Percentiles rank a stretch among this genome's conserved stretches.
phyloP scores from a whole-genome alignment of 2,888 invertebrate genomes.

The Chalcosyrphus nemorum region DNA sequence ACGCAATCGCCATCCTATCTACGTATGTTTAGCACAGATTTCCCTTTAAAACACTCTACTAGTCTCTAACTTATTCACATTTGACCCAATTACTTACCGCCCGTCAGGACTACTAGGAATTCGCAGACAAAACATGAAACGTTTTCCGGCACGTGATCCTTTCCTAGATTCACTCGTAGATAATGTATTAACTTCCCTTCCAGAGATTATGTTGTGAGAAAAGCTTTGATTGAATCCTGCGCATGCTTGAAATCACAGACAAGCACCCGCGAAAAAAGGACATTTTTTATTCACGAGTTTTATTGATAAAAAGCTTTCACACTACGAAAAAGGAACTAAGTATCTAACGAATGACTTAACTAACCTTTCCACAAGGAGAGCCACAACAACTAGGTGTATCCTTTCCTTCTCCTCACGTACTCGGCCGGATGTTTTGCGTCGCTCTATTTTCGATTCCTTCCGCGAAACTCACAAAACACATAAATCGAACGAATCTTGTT shows the following conservation, averaged over 20 bases:
- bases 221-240: slow-evolving; percentile 44
- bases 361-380: slow-evolving; percentile 66
- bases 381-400: slow-evolving; percentile 63
- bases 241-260: slow-evolving; percentile 53
- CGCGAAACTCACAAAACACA: slow-evolving; percentile 56
- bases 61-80: slow-evolving; percentile 51
- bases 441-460: slow-evolving; percentile 66
- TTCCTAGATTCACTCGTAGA: slow-evolving; percentile 13
- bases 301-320: slow-evolving; percentile 27
- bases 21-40: slow-evolving; percentile 42
- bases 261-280: not conserved
- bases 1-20: slow-evolving; percentile 32
- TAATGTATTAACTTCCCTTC: slow-evolving; percentile 33
- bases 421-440: slow-evolving; percentile 69
- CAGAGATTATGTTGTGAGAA: not conserved
- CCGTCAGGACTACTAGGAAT: not conserved
- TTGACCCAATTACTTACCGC: slow-evolving; percentile 57
- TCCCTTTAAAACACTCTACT: slow-evolving; percentile 2
- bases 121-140: slow-evolving; percentile 59
- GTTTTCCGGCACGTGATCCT: slow-evolving; percentile 66
- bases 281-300: slow-evolving; percentile 8
- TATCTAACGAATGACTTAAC: slow-evolving; percentile 54
- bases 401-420: slow-evolving; percentile 36
- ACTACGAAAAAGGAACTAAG: not conserved
- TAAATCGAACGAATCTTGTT: slow-evolving; percentile 65